Evolutionary conservation across 37 sponge, comb jelly and placozoan genomes (phyloP).

Genomic region (Ianthella basta): DNA sequence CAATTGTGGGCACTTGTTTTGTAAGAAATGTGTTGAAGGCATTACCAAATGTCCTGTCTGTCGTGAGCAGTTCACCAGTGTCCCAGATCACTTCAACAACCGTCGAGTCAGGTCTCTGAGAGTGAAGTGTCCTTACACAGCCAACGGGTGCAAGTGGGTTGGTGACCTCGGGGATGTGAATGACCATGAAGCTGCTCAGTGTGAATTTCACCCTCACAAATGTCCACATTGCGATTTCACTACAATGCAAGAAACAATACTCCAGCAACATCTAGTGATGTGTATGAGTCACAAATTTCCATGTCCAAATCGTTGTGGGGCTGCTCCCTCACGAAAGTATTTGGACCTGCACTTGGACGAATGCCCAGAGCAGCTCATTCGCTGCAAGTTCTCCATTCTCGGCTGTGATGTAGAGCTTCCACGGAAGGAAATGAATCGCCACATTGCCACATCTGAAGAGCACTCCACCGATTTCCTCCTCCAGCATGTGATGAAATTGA

Average conservation of each 20-base stretch:
- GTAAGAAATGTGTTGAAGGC: slow-evolving; percentile 1
- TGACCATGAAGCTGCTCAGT: neutral
- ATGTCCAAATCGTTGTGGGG: too few species aligned
- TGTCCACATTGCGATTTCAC: neutral
- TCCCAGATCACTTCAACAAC: slow-evolving; percentile 24
- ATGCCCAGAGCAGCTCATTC: too few species aligned
- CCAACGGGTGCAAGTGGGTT: slow-evolving; percentile 9
- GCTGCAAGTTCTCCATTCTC: too few species aligned
- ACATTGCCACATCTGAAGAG: neutral
- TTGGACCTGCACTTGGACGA: too few species aligned
- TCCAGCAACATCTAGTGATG: neutral
- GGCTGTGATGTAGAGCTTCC: too few species aligned
- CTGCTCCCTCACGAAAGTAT: too few species aligned
- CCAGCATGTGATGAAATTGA: neutral
- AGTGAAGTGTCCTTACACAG: slow-evolving; percentile 8
- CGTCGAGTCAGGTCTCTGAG: neutral
- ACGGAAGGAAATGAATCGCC: neutral
- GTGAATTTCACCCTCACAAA: neutral
- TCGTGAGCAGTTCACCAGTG: slow-evolving; percentile 2
- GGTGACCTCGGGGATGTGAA: slow-evolving; percentile 14
- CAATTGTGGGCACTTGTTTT: slow-evolving; percentile 31
- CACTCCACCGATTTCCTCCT: neutral
- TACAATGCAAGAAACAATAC: neutral
- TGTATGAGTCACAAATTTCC: too few species aligned
- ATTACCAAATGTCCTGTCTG: slow-evolving; percentile 9